A percentile compares a stretch with the other conserved stretches of the same genome.
phyloP scores from a whole-genome alignment of 2,113 vertebrate species.

The Rana temporaria region DNA sequence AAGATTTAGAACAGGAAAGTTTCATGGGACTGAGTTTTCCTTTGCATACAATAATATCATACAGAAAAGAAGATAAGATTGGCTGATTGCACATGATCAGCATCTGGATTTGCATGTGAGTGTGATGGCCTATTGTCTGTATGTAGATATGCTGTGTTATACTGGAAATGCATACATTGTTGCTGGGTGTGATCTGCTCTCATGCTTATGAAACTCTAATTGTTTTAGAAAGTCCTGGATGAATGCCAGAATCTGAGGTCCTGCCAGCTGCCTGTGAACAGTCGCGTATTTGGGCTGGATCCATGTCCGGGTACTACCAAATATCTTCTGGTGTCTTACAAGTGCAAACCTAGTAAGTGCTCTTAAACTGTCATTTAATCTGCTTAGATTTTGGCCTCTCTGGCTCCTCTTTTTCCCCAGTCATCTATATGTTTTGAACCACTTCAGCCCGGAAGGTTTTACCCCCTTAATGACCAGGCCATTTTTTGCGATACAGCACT shows the following conservation, averaged over 20 bases:
- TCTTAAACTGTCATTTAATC: not conserved
- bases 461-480: too few relatives aligned
- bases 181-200: not conserved
- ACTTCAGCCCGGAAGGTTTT: too few relatives aligned
- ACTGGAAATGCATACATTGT: constrained; percentile 6
- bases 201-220: constrained; percentile 33
- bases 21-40: constrained; percentile 26
- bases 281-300: constrained; percentile 91
- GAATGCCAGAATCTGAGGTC: constrained; percentile 93
- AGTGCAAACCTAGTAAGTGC: constrained; percentile 96
- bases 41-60: not conserved
- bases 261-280: constrained; percentile 90
- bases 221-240: constrained; percentile 91
- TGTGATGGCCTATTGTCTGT: constrained; percentile 34
- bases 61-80: constrained; percentile 36
- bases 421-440: too few relatives aligned
- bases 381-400: not conserved
- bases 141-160: not conserved
- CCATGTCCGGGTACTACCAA: constrained; percentile 91
- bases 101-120: not conserved
- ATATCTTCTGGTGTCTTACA: constrained; percentile 94
- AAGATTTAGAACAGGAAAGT: constrained; percentile 23
- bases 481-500: too few relatives aligned
- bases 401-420: too few relatives aligned
- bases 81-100: not conserved